A percentile compares a stretch with the other conserved stretches of the same genome.
Conservation (phyloP, 2,113 vertebrate genomes). For the Symphodus melops region DNA sequence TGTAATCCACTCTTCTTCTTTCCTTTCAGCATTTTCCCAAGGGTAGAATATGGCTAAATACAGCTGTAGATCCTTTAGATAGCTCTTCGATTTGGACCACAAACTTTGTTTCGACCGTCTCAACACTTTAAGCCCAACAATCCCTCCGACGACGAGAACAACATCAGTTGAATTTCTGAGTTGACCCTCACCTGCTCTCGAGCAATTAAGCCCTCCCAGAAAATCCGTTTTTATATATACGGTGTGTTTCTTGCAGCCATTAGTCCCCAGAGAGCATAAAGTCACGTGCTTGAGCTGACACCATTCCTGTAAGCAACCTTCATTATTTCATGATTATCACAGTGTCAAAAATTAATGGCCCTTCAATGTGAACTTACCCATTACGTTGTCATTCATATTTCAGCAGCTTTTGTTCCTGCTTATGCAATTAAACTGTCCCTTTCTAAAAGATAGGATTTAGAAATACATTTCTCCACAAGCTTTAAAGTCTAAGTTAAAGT, state of each 20-base stretch:
- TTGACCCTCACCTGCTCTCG: conserved; percentile 45
- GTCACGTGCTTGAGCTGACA: conserved; percentile 24
- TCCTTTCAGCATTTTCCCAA: no score
- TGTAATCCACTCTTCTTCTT: no score
- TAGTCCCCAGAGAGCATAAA: conserved; percentile 5
- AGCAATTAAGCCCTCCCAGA: conserved; percentile 40
- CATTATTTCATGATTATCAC: not conserved
- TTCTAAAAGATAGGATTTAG: conserved; percentile 13
- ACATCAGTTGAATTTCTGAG: conserved; percentile 42
- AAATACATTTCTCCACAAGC: conserved; percentile 23
- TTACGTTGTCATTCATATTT: conserved; percentile 28
- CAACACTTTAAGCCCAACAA: conserved; percentile 5
- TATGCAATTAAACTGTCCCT: conserved; percentile 18
- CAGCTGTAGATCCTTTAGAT: not conserved
- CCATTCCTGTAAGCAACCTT: conserved; percentile 24
- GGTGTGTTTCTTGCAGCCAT: conserved; percentile 38
- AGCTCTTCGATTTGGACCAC: not conserved
- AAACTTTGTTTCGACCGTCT: not conserved
- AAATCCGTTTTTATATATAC: conserved; percentile 44
- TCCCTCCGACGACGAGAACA: not conserved
- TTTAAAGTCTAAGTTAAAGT: conserved; percentile 24
- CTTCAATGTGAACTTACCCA: conserved; percentile 9
- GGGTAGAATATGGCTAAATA: no score
- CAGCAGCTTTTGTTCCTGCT: conserved; percentile 28
- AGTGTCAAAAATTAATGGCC: not conserved